phyloP scores from a whole-genome alignment of 2,113 vertebrate species.

The Turdus rufiventris region DNA sequence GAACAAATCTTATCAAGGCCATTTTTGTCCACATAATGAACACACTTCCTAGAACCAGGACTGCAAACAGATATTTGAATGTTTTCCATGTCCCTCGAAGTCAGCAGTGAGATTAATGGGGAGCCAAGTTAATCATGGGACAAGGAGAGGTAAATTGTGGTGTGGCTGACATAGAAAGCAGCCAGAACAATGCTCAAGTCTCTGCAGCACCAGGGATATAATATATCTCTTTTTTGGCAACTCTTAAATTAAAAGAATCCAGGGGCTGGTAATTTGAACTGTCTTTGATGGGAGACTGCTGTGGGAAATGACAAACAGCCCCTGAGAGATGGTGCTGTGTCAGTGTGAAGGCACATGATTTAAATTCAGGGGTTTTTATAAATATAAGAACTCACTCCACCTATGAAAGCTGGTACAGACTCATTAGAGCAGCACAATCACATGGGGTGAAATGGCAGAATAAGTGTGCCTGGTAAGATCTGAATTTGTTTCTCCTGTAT shows the following conservation, averaged over 20 bases:
- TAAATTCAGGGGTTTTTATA: neutral
- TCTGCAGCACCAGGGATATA: neutral
- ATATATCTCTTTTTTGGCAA: neutral
- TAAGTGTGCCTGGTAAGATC: neutral
- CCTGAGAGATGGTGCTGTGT: neutral
- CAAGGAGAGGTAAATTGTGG: neutral
- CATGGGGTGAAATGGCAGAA: neutral
- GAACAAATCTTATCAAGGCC: neutral
- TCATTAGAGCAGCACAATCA: neutral
- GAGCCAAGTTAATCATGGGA: neutral
- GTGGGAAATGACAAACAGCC: neutral
- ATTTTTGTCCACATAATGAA: neutral
- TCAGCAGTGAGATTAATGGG: neutral
- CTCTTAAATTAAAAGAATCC: neutral
- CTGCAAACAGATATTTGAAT: neutral
- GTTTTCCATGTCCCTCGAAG: neutral
- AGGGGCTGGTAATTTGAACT: neutral
- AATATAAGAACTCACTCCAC: neutral
- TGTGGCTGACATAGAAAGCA: neutral
- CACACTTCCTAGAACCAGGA: neutral
- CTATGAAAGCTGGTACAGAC: neutral
- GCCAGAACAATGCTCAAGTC: neutral
- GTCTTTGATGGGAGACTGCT: neutral
- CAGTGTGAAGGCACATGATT: neutral
- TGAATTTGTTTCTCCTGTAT: neutral